Conservation (phyloP, 1,140 invertebrate species). For the Sipha flava region DNA sequence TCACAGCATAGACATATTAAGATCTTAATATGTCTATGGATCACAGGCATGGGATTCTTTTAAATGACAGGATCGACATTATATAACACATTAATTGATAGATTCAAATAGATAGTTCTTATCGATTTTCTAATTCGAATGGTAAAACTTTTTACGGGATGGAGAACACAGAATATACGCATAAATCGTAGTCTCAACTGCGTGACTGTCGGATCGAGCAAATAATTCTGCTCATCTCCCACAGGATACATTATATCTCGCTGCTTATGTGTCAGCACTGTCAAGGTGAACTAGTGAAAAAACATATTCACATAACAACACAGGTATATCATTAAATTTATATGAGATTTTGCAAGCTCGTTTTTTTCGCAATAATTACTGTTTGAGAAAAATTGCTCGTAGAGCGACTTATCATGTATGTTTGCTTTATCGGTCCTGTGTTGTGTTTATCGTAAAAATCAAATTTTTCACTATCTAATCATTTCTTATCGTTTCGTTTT, state of each 20-base stretch:
- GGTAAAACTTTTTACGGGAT: no score
- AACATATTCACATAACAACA: background rate
- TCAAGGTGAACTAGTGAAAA: slow-evolving; percentile 28
- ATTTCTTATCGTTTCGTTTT: background rate
- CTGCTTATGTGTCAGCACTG: background rate
- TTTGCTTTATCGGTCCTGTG: background rate
- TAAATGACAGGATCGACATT: no score
- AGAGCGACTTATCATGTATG: background rate
- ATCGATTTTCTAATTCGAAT: no score
- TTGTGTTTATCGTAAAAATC: background rate
- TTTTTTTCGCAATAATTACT: background rate
- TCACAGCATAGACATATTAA: no score
- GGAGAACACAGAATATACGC: no score
- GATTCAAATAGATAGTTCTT: no score
- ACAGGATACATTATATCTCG: slow-evolving; percentile 7
- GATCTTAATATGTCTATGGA: no score
- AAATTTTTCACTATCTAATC: background rate
- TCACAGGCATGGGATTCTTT: no score
- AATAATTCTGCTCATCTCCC: background rate
- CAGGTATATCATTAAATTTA: no score
- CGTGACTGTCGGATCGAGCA: no score
- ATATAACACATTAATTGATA: no score
- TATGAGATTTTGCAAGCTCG: background rate
- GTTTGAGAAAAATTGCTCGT: background rate
- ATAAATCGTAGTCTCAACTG: no score